phyloP scores from a whole-genome alignment of 2,113 vertebrate species.

The Aythya baeri region DNA sequence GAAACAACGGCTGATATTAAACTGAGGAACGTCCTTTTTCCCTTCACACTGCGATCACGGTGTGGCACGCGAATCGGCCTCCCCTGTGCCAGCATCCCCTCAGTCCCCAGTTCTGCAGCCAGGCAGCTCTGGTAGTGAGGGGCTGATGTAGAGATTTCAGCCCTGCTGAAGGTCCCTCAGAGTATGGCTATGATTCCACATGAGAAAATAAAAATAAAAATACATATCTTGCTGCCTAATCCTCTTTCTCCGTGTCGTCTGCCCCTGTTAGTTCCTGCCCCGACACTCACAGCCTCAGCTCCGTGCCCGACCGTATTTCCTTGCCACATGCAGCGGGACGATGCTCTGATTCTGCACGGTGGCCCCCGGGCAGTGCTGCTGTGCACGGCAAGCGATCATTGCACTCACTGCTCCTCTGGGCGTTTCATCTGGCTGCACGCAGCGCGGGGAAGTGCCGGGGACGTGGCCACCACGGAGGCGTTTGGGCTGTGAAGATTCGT shows the following conservation, averaged over 20 bases:
- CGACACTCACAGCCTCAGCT: not conserved
- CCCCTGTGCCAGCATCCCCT: not conserved
- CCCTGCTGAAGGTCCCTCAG: not conserved
- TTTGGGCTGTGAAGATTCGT: no score
- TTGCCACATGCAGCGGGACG: accelerated
- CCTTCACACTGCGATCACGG: not conserved
- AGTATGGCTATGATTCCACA: not conserved
- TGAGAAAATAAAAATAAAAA: not conserved
- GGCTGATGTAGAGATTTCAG: not conserved
- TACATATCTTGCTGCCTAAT: not conserved
- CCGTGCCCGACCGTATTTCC: not conserved
- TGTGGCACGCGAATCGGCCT: not conserved
- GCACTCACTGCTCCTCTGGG: not conserved
- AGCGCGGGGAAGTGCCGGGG: accelerated
- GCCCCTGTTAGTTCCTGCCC: not conserved
- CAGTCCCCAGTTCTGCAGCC: not conserved
- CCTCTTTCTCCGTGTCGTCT: not conserved
- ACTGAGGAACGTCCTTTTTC: not conserved
- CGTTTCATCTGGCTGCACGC: not conserved
- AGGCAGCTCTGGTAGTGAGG: not conserved
- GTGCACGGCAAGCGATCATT: not conserved
- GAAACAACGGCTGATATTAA: not conserved
- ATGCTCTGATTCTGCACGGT: accelerated
- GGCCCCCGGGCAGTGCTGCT: not conserved
- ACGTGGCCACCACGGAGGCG: accelerated